Evolutionary conservation across 2,797 vertebrate species (phyloP).

Genomic region (Aldrovandia affinis): DNA sequence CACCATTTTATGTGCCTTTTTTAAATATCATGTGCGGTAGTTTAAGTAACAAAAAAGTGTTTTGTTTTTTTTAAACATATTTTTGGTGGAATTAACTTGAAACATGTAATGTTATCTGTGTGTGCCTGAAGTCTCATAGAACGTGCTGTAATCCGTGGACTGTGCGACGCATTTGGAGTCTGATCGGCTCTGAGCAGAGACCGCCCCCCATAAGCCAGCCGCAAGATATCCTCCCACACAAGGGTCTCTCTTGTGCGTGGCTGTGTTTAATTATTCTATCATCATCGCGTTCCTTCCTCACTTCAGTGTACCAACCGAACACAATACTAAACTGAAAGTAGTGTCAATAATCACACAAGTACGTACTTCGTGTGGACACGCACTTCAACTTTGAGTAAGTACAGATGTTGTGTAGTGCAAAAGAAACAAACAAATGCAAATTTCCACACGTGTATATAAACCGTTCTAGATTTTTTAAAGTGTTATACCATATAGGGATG

Average conservation of each 20-base stretch:
- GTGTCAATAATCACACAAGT: no score
- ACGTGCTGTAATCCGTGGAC: conserved; percentile 34
- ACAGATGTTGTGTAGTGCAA: no score
- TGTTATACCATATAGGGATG: no score
- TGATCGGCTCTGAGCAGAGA: not conserved
- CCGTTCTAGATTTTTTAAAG: no score
- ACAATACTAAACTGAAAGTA: not conserved
- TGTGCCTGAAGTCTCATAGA: conserved; percentile 48
- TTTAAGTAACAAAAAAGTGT: conserved; percentile 55
- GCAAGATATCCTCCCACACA: no score
- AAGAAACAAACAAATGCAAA: no score
- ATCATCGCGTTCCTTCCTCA: not conserved
- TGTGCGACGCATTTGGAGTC: conserved; percentile 33
- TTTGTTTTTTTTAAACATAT: conserved; percentile 53
- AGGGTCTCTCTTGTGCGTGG: conserved; percentile 7
- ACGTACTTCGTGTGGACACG: no score
- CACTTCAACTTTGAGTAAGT: no score
- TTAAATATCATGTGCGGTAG: conserved; percentile 53
- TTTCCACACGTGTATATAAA: no score
- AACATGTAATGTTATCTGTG: conserved; percentile 46
- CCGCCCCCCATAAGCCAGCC: not conserved
- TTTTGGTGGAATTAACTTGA: conserved; percentile 68
- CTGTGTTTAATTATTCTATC: conserved; percentile 37
- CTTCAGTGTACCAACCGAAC: not conserved
- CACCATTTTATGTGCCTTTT: conserved; percentile 55